These are phyloP conservation scores for Corythucha ciliata DNA, from an alignment of 2,888 invertebrate genomes.

Conservation along the genomic window DNA sequence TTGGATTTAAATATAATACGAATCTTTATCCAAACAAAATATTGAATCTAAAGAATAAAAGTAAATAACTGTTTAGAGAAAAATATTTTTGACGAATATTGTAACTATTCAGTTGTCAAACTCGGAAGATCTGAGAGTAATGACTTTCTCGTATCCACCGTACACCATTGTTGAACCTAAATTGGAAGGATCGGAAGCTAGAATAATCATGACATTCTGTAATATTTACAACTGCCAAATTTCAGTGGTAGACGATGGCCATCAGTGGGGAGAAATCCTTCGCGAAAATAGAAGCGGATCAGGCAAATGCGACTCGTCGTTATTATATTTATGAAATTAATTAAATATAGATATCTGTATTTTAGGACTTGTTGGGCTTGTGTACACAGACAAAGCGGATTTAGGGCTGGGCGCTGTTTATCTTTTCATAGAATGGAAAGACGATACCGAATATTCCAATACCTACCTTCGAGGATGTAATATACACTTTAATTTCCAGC, in stretches of 20 bases:
- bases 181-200: conserved; percentile 49
- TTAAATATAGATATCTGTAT: too few species aligned
- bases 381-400: too few species aligned
- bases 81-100: not conserved
- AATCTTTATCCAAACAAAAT: conserved; percentile 47
- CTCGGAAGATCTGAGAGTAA: conserved; percentile 42
- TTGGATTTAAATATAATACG: conserved; percentile 18
- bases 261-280: conserved; percentile 42
- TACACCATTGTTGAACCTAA: conserved; percentile 44
- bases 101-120: not conserved
- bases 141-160: conserved; percentile 52
- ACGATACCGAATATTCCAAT: too few species aligned
- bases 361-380: too few species aligned
- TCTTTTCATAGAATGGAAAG: too few species aligned
- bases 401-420: too few species aligned
- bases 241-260: conserved; percentile 45
- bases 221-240: conserved; percentile 44
- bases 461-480: too few species aligned
- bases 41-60: conserved; percentile 44
- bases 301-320: conserved; percentile 10
- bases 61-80: conserved; percentile 20
- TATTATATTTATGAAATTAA: too few species aligned
- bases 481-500: too few species aligned
- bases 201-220: conserved; percentile 41
- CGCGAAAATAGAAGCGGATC: conserved; percentile 10